Evolutionary conservation across 2,797 vertebrate species (phyloP).

Genomic region (Smutsia temminckii): DNA sequence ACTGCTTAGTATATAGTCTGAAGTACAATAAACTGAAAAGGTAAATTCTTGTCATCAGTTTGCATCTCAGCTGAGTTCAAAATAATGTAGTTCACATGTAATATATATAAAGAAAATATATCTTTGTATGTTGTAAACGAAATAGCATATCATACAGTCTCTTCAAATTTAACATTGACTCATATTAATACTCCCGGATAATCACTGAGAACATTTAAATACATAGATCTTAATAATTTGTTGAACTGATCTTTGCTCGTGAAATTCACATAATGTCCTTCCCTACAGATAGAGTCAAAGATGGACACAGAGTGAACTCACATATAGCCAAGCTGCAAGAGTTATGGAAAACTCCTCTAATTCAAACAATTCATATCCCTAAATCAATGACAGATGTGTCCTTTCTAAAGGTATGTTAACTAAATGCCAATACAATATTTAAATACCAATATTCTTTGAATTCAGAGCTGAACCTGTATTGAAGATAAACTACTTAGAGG

Average conservation of each 20-base stretch:
- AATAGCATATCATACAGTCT: neutral
- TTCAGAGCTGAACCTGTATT: constrained; percentile 37
- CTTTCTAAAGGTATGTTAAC: constrained; percentile 85
- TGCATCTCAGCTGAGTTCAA: neutral
- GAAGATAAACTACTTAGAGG: neutral
- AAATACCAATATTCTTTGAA: neutral
- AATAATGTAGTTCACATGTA: neutral
- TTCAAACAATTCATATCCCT: constrained; percentile 82
- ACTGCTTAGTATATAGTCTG: neutral
- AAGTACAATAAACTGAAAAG: neutral
- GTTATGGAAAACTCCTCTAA: constrained; percentile 74
- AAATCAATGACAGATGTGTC: constrained; percentile 82
- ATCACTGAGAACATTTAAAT: neutral
- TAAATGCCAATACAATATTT: neutral
- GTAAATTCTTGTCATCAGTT: neutral
- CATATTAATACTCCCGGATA: neutral
- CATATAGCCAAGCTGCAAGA: constrained; percentile 64
- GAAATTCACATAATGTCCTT: constrained; percentile 53
- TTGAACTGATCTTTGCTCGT: constrained; percentile 20
- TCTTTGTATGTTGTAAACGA: constrained; percentile 45
- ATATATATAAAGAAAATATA: neutral
- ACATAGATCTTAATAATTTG: neutral
- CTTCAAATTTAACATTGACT: constrained; percentile 13
- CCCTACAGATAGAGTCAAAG: constrained; percentile 65
- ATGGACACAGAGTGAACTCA: constrained; percentile 62